phyloP scores from a whole-genome alignment of 2,797 vertebrate genomes.

The Pteropus rufus region DNA sequence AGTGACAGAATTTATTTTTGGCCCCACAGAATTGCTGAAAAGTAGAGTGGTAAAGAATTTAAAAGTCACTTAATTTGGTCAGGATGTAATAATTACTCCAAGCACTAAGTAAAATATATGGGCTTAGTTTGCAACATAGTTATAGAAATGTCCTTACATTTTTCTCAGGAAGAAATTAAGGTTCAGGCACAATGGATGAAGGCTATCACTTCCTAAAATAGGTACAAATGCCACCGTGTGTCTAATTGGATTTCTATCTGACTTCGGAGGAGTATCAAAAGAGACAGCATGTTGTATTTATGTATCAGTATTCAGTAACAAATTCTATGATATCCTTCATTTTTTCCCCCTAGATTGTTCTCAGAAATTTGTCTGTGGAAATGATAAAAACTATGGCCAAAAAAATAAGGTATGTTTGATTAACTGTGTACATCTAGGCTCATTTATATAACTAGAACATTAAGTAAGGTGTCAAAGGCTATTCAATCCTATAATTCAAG shows the following conservation, averaged over 20 bases:
- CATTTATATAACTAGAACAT: not conserved
- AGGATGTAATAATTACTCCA: not conserved
- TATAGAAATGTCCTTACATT: not conserved
- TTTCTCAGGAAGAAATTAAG: not conserved
- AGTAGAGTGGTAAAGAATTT: not conserved
- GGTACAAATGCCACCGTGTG: not conserved
- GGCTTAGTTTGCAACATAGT: not conserved
- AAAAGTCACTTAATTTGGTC: not conserved
- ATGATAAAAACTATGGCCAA: not conserved
- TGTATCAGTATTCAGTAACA: not conserved
- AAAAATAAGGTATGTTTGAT: not conserved
- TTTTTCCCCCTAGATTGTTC: not conserved
- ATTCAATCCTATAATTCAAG: not conserved
- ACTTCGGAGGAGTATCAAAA: not conserved
- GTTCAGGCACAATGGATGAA: not conserved
- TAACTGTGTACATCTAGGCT: not conserved
- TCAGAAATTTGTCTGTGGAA: not conserved
- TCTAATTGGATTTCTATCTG: slow-evolving; percentile 10
- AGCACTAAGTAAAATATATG: not conserved
- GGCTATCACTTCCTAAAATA: not conserved
- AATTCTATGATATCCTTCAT: not conserved
- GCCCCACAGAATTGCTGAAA: not conserved
- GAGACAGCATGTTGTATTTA: not conserved
- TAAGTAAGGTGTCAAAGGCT: not conserved
- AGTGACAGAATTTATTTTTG: not conserved